A percentile compares a stretch with the other conserved stretches of the same genome.
Conservation (phyloP, 2,797 vertebrate genomes). For the Cheirogaleus major region DNA sequence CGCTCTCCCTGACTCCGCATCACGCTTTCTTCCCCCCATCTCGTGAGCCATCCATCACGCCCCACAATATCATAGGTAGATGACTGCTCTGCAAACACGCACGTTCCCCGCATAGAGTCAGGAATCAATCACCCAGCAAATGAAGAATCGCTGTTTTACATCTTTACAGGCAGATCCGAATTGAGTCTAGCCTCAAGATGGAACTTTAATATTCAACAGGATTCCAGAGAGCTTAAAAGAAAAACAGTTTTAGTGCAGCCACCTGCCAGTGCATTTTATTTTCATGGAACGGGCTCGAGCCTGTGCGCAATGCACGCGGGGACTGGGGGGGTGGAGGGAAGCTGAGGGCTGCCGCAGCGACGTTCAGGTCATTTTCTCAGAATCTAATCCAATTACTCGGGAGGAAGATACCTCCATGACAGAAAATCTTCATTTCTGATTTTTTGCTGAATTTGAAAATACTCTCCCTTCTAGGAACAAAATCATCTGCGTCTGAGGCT, state of each 20-base stretch:
- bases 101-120: not conserved
- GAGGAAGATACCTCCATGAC: not conserved
- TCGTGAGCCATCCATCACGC: not conserved
- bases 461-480: not conserved
- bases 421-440: not conserved
- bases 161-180: slow-evolving; percentile 47
- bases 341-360: not conserved
- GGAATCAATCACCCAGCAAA: slow-evolving; percentile 64
- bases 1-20: not conserved
- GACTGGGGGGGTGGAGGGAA: fast-evolving
- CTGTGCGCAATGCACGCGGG: not conserved
- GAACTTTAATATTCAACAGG: slow-evolving; percentile 83
- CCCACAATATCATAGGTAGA: not conserved
- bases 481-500: not conserved
- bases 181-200: slow-evolving; percentile 76
- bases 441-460: slow-evolving; percentile 15
- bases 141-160: slow-evolving; percentile 44
- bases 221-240: slow-evolving; percentile 61
- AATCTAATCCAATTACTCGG: not conserved
- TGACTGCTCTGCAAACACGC: slow-evolving; percentile 13
- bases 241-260: slow-evolving; percentile 13
- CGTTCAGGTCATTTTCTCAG: not conserved
- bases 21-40: not conserved
- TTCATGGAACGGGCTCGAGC: not conserved
- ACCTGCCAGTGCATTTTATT: slow-evolving; percentile 32